phyloP scores from a whole-genome alignment of 1,140 invertebrate genomes.

The Panulirus ornatus region DNA sequence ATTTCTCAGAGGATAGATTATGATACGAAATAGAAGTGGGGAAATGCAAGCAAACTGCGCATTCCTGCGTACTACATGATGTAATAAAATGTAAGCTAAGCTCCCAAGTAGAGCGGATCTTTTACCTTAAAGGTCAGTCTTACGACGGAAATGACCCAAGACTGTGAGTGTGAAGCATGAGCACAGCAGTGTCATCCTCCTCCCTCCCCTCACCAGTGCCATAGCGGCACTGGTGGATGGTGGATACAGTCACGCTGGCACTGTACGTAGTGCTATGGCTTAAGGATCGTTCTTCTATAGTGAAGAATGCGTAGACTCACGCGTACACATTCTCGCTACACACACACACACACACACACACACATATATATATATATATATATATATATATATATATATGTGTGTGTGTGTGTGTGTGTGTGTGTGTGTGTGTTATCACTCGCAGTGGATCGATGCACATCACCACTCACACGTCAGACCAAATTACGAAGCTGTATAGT shows the following conservation, averaged over 20 bases:
- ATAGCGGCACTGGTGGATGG: too few relatives aligned
- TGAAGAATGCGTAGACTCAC: too few relatives aligned
- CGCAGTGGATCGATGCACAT: not conserved
- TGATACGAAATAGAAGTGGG: not conserved
- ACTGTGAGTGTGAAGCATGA: too few relatives aligned
- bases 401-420: not conserved
- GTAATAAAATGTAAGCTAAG: not conserved
- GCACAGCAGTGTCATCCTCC: too few relatives aligned
- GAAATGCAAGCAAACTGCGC: not conserved
- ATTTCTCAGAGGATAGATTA: not conserved
- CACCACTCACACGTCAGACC: too few relatives aligned
- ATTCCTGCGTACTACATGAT: not conserved
- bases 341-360: not conserved
- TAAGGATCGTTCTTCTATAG: too few relatives aligned
- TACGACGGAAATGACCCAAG: too few relatives aligned
- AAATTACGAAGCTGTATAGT: not conserved
- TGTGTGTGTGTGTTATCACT: not conserved
- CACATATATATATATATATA: not conserved
- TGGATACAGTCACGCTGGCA: too few relatives aligned
- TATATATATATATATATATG: not conserved
- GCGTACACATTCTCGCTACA: too few relatives aligned
- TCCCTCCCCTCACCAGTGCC: too few relatives aligned
- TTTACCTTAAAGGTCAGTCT: not conserved
- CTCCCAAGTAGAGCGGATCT: not conserved
- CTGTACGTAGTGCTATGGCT: too few relatives aligned